Base-by-base conservation (phyloP, 1,140 invertebrate species). In the Camponotus pennsylvanicus region DNA sequence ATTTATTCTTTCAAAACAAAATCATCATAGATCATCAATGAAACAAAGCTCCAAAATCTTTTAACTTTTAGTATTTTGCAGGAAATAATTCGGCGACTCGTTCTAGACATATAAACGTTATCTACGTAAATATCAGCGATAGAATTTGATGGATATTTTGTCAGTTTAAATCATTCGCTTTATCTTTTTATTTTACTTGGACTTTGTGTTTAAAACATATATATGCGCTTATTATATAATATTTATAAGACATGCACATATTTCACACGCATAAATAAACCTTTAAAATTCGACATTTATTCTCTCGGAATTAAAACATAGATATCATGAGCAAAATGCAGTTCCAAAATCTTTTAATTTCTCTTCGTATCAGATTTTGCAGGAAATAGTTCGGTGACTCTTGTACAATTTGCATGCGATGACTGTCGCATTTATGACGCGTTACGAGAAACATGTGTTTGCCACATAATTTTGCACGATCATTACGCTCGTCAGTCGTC, bases 401-500 rank as follows among this genome's bases (percentile, higher is more conserved):
- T 45, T 40, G 52, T 73, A 13, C 40, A 21, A 80, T 49, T 61
- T 27, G 27, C 1, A 9, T 5, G 49, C 27, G 27, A 73, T 73
- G 67, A 82, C 49, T 59, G 4, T 61, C 13, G 55, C 4, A 34
- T 42, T 71, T 32, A 21, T n/a, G 27, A 9, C 57, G 55, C 45
- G 40, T 83, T 42, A 83, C 57, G n/a, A 83, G 57, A 75, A 80
- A 61, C 79, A 73, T 83, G 55, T 83, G 69, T 83, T 83, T 83
- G 79, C 40, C n/a, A 42, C 75, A 45, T 83, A 83, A 83, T 83
- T 83, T 83, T 13, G 67, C 79, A 7, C 69, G 69, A 83, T 61
- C 40, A 32, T 82, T 82, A 73, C 40, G 21, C 45, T n/a, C 64
- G n/a, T 13, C 42, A 40, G 79, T 45, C 18, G 69, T 61, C 13